phyloP scores from a whole-genome alignment of 2,888 invertebrate genomes.

The Aspidiotus rigidus region DNA sequence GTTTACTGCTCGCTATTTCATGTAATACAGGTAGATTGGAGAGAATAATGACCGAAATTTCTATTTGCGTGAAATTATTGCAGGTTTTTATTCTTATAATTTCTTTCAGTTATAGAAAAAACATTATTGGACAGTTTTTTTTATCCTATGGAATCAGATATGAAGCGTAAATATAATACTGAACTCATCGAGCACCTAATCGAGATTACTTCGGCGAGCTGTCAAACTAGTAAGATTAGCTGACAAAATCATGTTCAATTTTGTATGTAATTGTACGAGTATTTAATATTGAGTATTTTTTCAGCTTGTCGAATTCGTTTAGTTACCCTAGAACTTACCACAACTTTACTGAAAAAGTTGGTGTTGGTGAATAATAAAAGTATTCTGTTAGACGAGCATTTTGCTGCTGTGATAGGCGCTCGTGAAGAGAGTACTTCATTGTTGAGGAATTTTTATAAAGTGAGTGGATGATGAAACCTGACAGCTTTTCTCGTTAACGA shows the following conservation, averaged over 20 bases:
- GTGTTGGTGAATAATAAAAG: constrained; percentile 51
- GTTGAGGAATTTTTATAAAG: constrained; percentile 84
- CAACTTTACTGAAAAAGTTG: constrained; percentile 66
- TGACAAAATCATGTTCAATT: constrained; percentile 39
- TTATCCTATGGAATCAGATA: constrained; percentile 51
- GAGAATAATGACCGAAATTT: not conserved
- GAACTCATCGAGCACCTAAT: constrained; percentile 73
- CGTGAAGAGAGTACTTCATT: constrained; percentile 72
- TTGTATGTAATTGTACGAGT: not conserved
- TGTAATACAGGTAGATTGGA: constrained; percentile 74
- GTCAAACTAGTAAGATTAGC: constrained; percentile 63
- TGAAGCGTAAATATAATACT: constrained; percentile 58
- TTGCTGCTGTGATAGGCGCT: constrained; percentile 48
- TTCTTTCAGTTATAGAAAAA: constrained; percentile 63
- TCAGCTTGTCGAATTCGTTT: constrained; percentile 77
- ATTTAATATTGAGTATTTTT: constrained; percentile 31
- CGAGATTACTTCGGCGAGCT: constrained; percentile 70
- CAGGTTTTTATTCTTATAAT: constrained; percentile 36
- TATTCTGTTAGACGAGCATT: constrained; percentile 57
- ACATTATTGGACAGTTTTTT: constrained; percentile 71
- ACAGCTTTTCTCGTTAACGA: too few species aligned
- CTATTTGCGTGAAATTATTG: not conserved
- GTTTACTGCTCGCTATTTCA: constrained; percentile 84
- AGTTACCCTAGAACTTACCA: constrained; percentile 80
- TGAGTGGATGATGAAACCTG: constrained; percentile 38